A percentile compares a stretch with the other conserved stretches of the same genome.
Evolutionary conservation across 2,113 vertebrate genomes (phyloP).

Genomic region (Crotalus helleri): DNA sequence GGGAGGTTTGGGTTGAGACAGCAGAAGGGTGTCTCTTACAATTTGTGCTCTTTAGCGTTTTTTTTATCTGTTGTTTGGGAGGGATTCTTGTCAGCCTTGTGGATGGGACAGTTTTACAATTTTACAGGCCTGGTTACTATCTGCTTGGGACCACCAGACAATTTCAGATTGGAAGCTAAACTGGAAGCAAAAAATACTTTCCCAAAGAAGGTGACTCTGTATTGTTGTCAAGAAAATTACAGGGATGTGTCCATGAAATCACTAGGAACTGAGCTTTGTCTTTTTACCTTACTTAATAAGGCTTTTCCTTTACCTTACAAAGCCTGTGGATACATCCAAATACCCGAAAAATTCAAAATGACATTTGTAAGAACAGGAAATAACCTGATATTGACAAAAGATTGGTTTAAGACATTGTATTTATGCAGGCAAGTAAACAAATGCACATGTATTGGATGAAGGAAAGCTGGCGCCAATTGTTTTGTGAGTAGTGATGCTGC

Average conservation of each 20-base stretch:
- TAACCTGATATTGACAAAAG: neutral
- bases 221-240: neutral
- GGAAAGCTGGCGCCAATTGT: neutral
- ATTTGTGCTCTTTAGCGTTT: neutral
- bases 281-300: neutral
- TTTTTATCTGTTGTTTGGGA: neutral
- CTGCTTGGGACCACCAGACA: neutral
- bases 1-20: neutral
- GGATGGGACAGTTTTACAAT: neutral
- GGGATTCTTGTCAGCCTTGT: neutral
- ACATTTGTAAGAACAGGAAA: neutral
- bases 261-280: neutral
- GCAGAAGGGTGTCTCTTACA: neutral
- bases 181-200: neutral
- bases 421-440: neutral
- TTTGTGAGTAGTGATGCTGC: neutral
- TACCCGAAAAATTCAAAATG: neutral
- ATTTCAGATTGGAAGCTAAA: neutral
- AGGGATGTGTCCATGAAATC: neutral
- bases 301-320: neutral
- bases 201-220: neutral
- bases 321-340: neutral
- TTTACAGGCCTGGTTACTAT: neutral
- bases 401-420: neutral
- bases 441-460: neutral